These are phyloP conservation scores for Embidobia sp. DNA, from an alignment of 2,888 invertebrate genomes.

Conservation along the genomic window DNA sequence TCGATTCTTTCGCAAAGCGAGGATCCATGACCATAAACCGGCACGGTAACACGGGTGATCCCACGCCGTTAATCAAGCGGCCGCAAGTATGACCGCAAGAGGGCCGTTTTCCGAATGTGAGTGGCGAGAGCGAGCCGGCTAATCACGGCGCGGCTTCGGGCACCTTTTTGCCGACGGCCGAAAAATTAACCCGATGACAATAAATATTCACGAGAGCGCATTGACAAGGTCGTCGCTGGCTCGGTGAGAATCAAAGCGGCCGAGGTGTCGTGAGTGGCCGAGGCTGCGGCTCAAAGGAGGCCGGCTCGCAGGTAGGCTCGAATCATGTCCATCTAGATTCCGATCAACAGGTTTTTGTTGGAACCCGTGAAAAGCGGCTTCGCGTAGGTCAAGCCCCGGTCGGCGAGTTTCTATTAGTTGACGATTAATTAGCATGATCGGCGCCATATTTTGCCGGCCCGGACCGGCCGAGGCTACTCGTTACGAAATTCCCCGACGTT, in stretches of 20 bases:
- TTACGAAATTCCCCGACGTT: slow-evolving; percentile 54
- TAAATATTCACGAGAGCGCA: slow-evolving; percentile 78
- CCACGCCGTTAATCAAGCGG: no score
- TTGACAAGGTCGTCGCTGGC: slow-evolving; percentile 71
- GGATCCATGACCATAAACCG: no score
- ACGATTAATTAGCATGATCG: slow-evolving; percentile 75
- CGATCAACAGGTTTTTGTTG: slow-evolving; percentile 77
- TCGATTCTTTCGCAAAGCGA: no score
- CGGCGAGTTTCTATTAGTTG: slow-evolving; percentile 68
- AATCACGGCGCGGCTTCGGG: neutral
- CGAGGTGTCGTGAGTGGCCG: slow-evolving; percentile 75
- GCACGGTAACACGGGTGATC: no score
- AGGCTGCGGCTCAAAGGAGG: slow-evolving; percentile 75
- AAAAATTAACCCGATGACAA: slow-evolving; percentile 67
- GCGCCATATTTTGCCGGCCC: slow-evolving; percentile 66
- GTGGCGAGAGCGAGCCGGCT: no score
- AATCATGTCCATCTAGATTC: slow-evolving; percentile 76
- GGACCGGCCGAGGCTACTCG: slow-evolving; percentile 35
- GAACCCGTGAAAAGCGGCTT: slow-evolving; percentile 57
- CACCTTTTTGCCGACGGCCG: neutral
- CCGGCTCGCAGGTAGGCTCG: slow-evolving; percentile 74
- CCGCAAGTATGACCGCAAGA: slow-evolving; percentile 19
- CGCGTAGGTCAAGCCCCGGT: slow-evolving; percentile 56
- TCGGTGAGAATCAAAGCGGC: slow-evolving; percentile 79
- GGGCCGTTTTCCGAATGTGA: slow-evolving; percentile 33